A percentile compares a stretch with the other conserved stretches of the same genome.
Evolutionary conservation across 2,797 vertebrate species (phyloP).

Genomic region (Phalloptychus januarius): DNA sequence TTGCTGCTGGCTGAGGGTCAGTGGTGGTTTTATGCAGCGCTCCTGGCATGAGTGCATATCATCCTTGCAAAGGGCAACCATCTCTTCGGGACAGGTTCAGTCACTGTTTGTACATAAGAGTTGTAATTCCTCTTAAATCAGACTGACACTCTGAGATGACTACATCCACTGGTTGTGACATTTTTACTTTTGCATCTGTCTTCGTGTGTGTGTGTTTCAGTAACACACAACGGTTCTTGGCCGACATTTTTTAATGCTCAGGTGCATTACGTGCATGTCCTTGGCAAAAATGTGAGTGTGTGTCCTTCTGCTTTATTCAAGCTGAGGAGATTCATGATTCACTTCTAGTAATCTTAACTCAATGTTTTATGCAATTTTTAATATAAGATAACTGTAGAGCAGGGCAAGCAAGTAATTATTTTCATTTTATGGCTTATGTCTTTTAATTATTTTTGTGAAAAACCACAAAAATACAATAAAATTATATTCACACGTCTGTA

Average conservation of each 20-base stretch:
- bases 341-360: conserved; percentile 22
- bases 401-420: conserved; percentile 6
- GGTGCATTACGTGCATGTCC: conserved; percentile 33
- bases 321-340: conserved; percentile 11
- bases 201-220: conserved; percentile 15
- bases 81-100: conserved; percentile 61
- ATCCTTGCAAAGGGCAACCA: conserved; percentile 69
- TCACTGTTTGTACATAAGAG: conserved; percentile 58
- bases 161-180: conserved; percentile 27
- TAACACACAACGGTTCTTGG: neutral
- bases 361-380: conserved; percentile 12
- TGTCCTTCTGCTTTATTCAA: conserved; percentile 14
- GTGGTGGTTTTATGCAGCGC: conserved; percentile 42
- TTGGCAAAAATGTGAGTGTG: conserved; percentile 33
- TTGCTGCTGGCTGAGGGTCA: conserved; percentile 67
- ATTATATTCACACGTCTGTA: neutral
- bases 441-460: neutral
- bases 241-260: conserved; percentile 28
- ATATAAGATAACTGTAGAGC: neutral
- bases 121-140: conserved; percentile 50
- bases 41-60: conserved; percentile 59
- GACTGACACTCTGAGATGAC: conserved; percentile 50
- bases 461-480: neutral
- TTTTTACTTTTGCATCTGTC: conserved; percentile 30
- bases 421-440: neutral